A percentile compares a stretch with the other conserved stretches of the same genome.
These are phyloP conservation scores for Sebastes matsubarae DNA, from an alignment of 2,797 vertebrate species.

Conservation along the genomic window DNA sequence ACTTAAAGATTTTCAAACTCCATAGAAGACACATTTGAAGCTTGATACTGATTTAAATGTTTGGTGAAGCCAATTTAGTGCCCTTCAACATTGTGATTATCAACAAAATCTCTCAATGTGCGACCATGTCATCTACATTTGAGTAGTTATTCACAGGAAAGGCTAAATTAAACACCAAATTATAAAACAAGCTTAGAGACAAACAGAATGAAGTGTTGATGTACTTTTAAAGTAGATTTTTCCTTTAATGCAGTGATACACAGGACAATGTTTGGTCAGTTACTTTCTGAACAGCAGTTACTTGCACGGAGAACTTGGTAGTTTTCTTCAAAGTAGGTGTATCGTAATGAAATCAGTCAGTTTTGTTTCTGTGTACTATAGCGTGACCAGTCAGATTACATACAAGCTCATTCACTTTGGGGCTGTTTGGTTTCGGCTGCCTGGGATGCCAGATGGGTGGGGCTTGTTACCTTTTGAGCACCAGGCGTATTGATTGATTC, in stretches of 20 bases:
- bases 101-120: background rate
- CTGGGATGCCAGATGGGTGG: background rate
- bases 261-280: constrained; percentile 11
- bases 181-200: background rate
- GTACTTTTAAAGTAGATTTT: constrained; percentile 21
- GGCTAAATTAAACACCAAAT: background rate
- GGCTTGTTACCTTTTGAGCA: constrained; percentile 2
- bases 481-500: background rate
- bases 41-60: background rate
- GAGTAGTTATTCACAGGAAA: background rate
- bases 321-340: background rate
- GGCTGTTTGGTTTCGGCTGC: constrained; percentile 11
- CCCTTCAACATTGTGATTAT: background rate
- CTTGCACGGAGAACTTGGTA: background rate
- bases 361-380: background rate
- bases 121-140: background rate
- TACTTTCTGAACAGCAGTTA: constrained; percentile 30
- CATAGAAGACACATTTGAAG: background rate
- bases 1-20: background rate
- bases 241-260: constrained; percentile 7
- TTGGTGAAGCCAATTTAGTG: background rate
- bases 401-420: background rate
- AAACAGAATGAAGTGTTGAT: background rate
- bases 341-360: background rate
- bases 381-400: background rate